phyloP scores from a whole-genome alignment of 92 coral and sea anemone species.

The Palythoa grandiflora region DNA sequence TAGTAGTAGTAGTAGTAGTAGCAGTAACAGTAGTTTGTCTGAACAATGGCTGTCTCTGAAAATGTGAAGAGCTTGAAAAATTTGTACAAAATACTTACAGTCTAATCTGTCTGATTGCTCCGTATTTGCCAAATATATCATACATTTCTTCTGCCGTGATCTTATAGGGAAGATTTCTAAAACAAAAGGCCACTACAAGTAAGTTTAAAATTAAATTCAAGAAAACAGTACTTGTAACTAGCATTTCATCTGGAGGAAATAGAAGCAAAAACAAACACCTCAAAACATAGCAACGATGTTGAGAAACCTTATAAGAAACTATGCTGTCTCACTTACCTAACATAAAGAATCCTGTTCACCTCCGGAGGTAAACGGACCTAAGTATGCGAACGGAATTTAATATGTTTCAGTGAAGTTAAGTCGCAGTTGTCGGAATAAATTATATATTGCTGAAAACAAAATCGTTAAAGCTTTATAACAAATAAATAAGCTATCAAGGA shows the following conservation, averaged over 20 bases:
- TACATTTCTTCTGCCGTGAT: constrained; percentile 99
- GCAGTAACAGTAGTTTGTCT: too few relatives aligned
- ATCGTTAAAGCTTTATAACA: background rate
- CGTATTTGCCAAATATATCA: constrained; percentile 98
- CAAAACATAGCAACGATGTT: background rate
- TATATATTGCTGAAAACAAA: background rate
- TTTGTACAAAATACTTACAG: constrained; percentile 69
- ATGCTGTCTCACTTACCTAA: constrained; percentile 76
- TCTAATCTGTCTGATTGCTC: constrained; percentile 97
- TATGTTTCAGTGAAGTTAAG: background rate
- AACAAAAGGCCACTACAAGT: background rate
- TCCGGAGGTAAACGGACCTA: constrained; percentile 99
- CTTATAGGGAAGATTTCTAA: constrained; percentile 95
- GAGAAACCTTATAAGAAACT: background rate
- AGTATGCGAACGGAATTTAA: background rate
- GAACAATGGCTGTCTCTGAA: too few relatives aligned
- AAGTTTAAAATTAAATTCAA: background rate
- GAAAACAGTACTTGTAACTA: background rate
- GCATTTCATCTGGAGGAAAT: background rate
- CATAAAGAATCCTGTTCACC: constrained; percentile 96
- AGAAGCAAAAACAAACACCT: background rate
- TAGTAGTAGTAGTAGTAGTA: too few relatives aligned
- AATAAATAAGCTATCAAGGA: background rate
- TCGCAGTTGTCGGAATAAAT: background rate
- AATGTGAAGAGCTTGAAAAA: background rate